Conservation (phyloP, 2,888 invertebrate genomes). For the Agapostemon virescens region DNA sequence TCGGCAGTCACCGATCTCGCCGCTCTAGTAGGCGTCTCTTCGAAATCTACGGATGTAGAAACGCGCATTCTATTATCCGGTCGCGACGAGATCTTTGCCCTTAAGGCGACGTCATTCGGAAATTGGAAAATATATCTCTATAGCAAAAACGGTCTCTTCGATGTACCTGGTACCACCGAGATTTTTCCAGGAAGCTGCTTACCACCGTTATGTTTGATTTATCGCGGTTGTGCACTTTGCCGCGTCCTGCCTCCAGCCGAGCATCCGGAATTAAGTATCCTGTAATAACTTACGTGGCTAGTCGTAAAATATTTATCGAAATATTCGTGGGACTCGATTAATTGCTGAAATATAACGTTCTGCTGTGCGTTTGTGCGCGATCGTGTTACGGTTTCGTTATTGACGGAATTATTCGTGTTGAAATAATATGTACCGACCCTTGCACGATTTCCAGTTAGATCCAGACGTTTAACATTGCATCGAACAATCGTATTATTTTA, state of each 20-base stretch:
- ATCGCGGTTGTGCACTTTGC: constrained; percentile 52
- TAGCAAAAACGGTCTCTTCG: constrained; percentile 51
- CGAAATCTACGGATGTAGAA: constrained; percentile 55
- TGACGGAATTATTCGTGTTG: neutral
- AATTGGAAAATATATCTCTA: constrained; percentile 68
- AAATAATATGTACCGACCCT: neutral
- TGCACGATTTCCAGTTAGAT: neutral
- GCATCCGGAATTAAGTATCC: constrained; percentile 54
- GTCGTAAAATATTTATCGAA: constrained; percentile 46
- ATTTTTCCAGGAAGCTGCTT: constrained; percentile 68
- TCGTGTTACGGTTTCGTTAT: neutral
- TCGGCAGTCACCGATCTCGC: constrained; percentile 51
- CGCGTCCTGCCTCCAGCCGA: constrained; percentile 26
- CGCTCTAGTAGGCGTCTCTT: constrained; percentile 55
- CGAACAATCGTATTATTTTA: neutral
- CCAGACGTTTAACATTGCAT: neutral
- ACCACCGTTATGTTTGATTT: constrained; percentile 66
- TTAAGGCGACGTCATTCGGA: constrained; percentile 62
- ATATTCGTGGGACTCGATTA: constrained; percentile 35
- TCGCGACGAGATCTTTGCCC: constrained; percentile 47
- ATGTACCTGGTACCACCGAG: constrained; percentile 39
- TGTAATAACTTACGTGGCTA: constrained; percentile 47
- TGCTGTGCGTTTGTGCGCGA: neutral
- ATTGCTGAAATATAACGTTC: constrained; percentile 29
- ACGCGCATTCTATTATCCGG: constrained; percentile 61